phyloP scores from a whole-genome alignment of 2,113 vertebrate species.

The Edolisoma coerulescens region DNA sequence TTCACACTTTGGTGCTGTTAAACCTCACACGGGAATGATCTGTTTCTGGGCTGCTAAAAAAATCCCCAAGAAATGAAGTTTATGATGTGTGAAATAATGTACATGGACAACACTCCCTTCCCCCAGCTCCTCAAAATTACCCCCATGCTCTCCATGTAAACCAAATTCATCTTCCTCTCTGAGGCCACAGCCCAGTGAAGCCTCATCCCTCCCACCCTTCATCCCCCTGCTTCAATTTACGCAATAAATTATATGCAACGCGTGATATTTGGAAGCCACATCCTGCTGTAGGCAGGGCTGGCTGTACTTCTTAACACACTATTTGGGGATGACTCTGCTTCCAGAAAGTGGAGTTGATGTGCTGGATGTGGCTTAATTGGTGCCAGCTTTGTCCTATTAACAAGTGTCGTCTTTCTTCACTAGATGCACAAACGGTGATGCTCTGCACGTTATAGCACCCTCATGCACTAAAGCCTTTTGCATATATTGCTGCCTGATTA shows the following conservation, averaged over 20 bases:
- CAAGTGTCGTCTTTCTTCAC: background rate
- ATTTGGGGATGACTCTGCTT: conserved; percentile 32
- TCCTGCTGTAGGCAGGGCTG: conserved; percentile 41
- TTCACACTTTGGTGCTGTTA: background rate
- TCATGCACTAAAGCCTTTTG: background rate
- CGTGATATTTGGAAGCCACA: background rate
- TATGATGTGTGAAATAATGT: background rate
- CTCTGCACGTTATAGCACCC: background rate
- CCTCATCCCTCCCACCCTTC: background rate
- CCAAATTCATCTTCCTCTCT: background rate
- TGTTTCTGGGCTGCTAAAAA: background rate
- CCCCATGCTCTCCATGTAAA: background rate
- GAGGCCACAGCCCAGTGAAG: background rate
- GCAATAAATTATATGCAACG: background rate
- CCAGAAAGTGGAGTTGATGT: background rate
- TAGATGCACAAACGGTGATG: background rate
- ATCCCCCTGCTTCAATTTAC: background rate
- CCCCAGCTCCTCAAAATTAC: background rate
- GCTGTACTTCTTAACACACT: conserved; percentile 2
- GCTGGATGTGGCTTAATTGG: conserved; percentile 18
- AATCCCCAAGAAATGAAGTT: background rate
- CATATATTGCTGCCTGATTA: background rate
- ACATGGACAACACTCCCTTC: background rate
- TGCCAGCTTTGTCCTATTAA: conserved; percentile 30
- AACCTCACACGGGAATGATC: background rate